Percentiles rank a stretch among this genome's conserved stretches.
Conservation (phyloP, 2,888 invertebrate genomes). For the Ophion obscuratus region DNA sequence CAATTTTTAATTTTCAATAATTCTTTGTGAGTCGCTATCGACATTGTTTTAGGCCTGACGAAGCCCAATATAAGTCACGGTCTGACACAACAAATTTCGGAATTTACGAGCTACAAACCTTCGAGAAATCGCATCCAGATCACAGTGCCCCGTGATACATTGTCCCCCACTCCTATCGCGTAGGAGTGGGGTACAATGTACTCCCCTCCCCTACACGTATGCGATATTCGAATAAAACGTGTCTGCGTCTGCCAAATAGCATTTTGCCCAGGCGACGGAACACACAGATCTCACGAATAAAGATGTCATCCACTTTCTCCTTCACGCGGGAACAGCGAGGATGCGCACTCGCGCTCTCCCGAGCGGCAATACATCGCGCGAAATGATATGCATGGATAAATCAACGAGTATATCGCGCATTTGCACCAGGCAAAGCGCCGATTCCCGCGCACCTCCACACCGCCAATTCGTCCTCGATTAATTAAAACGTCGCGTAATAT, state of each 20-base stretch:
- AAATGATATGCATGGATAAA: constrained; percentile 42
- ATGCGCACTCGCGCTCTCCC: not conserved
- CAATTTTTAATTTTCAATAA: too few species aligned
- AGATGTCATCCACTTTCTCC: constrained; percentile 57
- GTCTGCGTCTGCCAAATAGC: not conserved
- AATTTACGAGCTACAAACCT: too few species aligned
- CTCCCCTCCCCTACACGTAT: too few species aligned
- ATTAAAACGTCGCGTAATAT: constrained; percentile 18
- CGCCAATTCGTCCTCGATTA: constrained; percentile 38
- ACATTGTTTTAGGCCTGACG: too few species aligned
- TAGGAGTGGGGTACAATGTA: too few species aligned
- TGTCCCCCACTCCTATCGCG: too few species aligned
- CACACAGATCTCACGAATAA: constrained; percentile 39
- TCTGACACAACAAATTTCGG: too few species aligned
- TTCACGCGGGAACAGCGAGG: constrained; percentile 24
- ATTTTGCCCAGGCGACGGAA: not conserved
- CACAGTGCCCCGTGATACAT: too few species aligned
- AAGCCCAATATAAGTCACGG: too few species aligned
- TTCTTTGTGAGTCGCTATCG: too few species aligned
- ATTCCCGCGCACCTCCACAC: constrained; percentile 8
- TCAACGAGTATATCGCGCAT: constrained; percentile 14
- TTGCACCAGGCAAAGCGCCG: not conserved
- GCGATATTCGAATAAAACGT: too few species aligned
- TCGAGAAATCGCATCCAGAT: too few species aligned
- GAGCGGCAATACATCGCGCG: constrained; percentile 23